phyloP scores from a whole-genome alignment of 53 echinoderm and acorn worm genomes.

The Holothuria leucospilota region DNA sequence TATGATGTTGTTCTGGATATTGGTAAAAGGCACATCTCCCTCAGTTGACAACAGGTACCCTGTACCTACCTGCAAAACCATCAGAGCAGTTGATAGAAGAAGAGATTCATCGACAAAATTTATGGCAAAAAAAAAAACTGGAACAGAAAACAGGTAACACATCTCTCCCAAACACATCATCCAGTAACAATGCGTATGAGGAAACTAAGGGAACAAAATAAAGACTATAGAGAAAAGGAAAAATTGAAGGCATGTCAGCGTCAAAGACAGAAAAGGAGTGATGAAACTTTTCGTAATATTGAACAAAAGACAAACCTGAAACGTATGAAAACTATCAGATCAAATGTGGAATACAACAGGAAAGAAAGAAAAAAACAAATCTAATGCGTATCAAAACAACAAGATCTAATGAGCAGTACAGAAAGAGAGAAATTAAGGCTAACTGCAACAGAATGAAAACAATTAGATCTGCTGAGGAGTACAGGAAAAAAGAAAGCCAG shows the following conservation, averaged over 20 bases:
- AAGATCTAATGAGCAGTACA: background rate
- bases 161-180: background rate
- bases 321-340: conserved; percentile 31
- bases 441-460: background rate
- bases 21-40: background rate
- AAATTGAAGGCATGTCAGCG: no score
- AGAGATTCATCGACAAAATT: background rate
- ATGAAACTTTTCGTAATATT: no score
- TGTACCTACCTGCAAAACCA: background rate
- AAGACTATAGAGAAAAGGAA: no score
- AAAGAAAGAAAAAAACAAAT: conserved; percentile 9
- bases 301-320: no score
- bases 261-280: no score
- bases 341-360: background rate
- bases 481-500: no score
- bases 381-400: background rate
- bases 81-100: conserved; percentile 14
- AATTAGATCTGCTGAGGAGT: background rate
- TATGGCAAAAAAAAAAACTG: conserved; percentile 17
- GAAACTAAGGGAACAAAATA: background rate
- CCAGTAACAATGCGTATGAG: conserved; percentile 7
- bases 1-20: conserved; percentile 19
- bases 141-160: background rate
- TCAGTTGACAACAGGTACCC: background rate
- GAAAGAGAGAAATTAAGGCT: background rate